Evolutionary conservation across 2,797 vertebrate species (phyloP).

Genomic region (Cossypha heuglini): DNA sequence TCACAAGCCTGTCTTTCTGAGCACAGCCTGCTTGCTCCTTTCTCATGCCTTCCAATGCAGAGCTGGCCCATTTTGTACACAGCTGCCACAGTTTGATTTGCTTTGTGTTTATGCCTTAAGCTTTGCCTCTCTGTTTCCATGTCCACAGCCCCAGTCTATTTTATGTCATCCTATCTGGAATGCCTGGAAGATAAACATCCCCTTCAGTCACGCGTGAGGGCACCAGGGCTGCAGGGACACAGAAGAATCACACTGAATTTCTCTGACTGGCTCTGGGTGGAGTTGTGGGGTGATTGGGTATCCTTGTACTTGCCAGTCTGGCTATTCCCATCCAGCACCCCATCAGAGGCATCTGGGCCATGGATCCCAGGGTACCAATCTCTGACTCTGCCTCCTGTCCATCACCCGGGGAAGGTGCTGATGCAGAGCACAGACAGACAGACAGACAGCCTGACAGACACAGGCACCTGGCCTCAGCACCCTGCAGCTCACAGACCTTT

Average conservation of each 20-base stretch:
- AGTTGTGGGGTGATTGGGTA: background rate
- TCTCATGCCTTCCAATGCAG: conserved; percentile 26
- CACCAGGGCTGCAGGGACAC: background rate
- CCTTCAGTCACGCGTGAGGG: background rate
- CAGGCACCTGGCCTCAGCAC: background rate
- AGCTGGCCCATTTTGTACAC: conserved; percentile 12
- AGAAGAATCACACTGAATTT: background rate
- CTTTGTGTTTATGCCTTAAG: conserved; percentile 46
- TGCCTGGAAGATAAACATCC: background rate
- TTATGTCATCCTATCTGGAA: background rate
- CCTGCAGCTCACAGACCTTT: background rate
- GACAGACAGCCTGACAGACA: background rate
- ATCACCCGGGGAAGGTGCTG: background rate
- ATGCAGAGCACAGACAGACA: background rate
- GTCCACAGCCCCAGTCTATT: background rate
- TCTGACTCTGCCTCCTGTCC: background rate
- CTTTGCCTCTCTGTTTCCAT: background rate
- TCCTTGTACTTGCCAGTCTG: rapidly evolving
- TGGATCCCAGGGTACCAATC: background rate
- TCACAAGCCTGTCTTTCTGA: conserved; percentile 2
- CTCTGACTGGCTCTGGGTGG: background rate
- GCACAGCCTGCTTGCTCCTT: conserved; percentile 28
- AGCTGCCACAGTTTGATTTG: conserved; percentile 23
- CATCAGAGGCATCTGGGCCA: background rate
- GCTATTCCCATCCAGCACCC: background rate